Conservation (phyloP, 2,113 vertebrate species). For the Smithornis capensis region DNA sequence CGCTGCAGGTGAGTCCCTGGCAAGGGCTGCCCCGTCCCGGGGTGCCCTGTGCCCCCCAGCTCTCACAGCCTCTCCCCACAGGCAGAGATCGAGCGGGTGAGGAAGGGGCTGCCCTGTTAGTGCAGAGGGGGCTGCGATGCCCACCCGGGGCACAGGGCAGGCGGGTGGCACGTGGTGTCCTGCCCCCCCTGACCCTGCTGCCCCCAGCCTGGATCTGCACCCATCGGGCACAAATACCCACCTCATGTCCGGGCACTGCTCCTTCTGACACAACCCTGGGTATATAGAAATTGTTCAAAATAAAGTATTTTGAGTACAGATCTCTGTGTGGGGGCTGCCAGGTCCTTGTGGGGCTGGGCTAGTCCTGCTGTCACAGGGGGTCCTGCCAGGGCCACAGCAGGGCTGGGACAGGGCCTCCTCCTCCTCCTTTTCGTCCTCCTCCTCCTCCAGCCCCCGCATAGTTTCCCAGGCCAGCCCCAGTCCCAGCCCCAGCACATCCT, state of each 20-base stretch:
- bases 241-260: not conserved
- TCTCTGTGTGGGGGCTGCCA: not conserved
- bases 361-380: not conserved
- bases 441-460: not conserved
- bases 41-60: not conserved
- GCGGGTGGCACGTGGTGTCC: fast-evolving
- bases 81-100: not conserved
- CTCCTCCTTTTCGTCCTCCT: not conserved
- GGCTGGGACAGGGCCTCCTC: not conserved
- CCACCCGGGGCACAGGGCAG: fast-evolving
- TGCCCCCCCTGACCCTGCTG: fast-evolving
- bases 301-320: not conserved
- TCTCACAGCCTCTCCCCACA: not conserved
- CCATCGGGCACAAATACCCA: fast-evolving
- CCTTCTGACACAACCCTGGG: fast-evolving
- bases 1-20: conserved; percentile 11
- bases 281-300: fast-evolving
- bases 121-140: fast-evolving
- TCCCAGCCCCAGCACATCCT: not conserved
- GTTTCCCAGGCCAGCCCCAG: not conserved
- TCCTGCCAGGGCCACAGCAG: not conserved
- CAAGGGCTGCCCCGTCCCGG: fast-evolving
- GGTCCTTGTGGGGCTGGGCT: fast-evolving
- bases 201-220: fast-evolving
- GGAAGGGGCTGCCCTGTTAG: not conserved